Percentiles rank a stretch among this genome's conserved stretches.
Conservation (phyloP, 2,797 vertebrate genomes). For the Cygnus olor region DNA sequence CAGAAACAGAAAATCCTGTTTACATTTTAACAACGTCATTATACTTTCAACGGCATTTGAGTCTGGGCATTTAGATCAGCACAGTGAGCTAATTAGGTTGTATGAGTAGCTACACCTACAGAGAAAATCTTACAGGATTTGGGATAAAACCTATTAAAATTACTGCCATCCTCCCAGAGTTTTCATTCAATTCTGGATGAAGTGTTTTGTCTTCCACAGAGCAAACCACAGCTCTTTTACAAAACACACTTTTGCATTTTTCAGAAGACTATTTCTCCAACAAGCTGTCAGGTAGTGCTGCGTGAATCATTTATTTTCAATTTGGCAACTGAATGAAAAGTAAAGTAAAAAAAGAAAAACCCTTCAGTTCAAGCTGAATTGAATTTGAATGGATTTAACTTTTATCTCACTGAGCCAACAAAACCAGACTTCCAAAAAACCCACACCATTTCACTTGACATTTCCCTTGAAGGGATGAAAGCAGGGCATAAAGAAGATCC, state of each 20-base stretch:
- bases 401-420: not conserved
- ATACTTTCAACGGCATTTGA: not conserved
- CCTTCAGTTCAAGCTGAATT: not conserved
- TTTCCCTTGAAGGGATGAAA: not conserved
- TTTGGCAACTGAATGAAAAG: conserved; percentile 16
- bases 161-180: not conserved
- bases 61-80: not conserved
- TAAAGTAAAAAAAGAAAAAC: not conserved
- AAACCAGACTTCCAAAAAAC: not conserved
- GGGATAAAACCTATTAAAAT: not conserved
- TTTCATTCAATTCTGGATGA: not conserved
- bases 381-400: not conserved
- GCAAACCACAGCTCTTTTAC: not conserved
- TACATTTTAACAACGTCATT: conserved; percentile 10
- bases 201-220: not conserved
- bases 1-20: conserved; percentile 3
- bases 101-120: not conserved
- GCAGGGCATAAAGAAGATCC: not conserved
- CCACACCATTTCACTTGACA: not conserved
- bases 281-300: not conserved
- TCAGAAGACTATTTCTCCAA: conserved; percentile 18
- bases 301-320: conserved; percentile 10
- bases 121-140: not conserved
- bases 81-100: not conserved
- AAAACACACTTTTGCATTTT: conserved; percentile 13